These are phyloP conservation scores for Schizotus pectinicornis DNA, from an alignment of 2,888 invertebrate genomes.

Conservation along the genomic window DNA sequence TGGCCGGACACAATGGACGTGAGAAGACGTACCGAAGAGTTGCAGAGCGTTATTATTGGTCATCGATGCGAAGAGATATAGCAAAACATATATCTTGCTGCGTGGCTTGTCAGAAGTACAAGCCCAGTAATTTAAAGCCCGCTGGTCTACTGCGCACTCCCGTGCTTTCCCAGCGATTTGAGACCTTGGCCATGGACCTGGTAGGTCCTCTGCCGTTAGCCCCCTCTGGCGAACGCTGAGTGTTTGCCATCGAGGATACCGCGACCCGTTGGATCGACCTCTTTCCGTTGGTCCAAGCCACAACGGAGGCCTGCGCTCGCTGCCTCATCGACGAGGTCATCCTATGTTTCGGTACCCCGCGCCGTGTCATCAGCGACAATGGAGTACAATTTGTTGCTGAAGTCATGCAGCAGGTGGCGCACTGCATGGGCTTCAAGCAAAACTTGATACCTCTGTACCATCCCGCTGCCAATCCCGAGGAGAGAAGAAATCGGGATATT, in stretches of 20 bases:
- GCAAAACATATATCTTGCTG: too few relatives aligned
- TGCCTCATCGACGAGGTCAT: not conserved
- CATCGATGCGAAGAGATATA: too few relatives aligned
- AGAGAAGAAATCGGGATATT: too few relatives aligned
- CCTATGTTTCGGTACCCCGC: not conserved
- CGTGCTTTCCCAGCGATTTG: conserved; percentile 25
- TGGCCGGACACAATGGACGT: too few relatives aligned
- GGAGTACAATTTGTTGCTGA: conserved; percentile 8
- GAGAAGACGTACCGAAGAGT: too few relatives aligned
- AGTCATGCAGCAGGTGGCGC: conserved; percentile 3
- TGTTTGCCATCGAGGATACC: too few relatives aligned
- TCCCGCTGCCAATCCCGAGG: not conserved
- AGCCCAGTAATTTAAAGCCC: conserved; percentile 17
- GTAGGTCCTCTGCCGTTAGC: conserved; percentile 29
- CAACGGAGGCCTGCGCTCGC: not conserved
- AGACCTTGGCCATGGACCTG: conserved; percentile 31
- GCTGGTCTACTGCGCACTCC: conserved; percentile 33
- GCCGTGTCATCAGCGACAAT: not conserved
- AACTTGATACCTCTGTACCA: conserved; percentile 6
- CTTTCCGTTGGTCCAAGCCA: not conserved
- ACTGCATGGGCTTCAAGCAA: conserved; percentile 1
- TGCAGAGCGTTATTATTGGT: too few relatives aligned
- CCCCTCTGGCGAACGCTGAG: conserved; percentile 3
- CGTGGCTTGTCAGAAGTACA: too few relatives aligned
- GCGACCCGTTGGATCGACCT: too few relatives aligned